Evolutionary conservation across 2,888 invertebrate species (phyloP).

Genomic region (Myopa testacea): DNA sequence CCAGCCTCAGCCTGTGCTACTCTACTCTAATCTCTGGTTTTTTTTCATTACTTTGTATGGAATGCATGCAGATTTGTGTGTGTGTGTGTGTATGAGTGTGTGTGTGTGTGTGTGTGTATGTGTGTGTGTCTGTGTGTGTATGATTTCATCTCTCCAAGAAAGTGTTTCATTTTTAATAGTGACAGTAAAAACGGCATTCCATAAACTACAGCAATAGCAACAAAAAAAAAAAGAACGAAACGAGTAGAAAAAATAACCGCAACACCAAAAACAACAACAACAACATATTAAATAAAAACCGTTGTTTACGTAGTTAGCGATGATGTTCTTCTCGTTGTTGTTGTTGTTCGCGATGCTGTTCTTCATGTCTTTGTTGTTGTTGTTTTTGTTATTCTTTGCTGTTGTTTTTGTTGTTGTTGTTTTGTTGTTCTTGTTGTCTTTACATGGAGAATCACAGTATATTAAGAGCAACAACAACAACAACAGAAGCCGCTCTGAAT

Average conservation of each 20-base stretch:
- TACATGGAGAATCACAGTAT: background rate
- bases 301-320: too few species aligned
- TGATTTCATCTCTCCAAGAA: background rate
- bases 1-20: too few species aligned
- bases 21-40: too few species aligned
- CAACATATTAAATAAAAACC: background rate
- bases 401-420: background rate
- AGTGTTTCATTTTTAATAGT: background rate
- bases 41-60: too few species aligned
- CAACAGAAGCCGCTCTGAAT: background rate
- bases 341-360: background rate
- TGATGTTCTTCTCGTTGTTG: too few species aligned
- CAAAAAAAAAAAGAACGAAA: slow-evolving; percentile 2
- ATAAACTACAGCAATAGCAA: background rate
- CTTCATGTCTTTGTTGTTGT: background rate
- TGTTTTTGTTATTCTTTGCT: background rate
- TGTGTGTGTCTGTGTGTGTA: background rate
- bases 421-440: background rate
- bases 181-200: background rate
- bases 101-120: background rate
- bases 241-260: background rate
- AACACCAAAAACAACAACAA: background rate
- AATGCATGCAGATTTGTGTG: too few species aligned
- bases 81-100: too few species aligned
- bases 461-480: background rate